A percentile compares a stretch with the other conserved stretches of the same genome.
These are phyloP conservation scores for Spodoptera exigua DNA, from an alignment of 2,888 invertebrate genomes.

Conservation along the genomic window DNA sequence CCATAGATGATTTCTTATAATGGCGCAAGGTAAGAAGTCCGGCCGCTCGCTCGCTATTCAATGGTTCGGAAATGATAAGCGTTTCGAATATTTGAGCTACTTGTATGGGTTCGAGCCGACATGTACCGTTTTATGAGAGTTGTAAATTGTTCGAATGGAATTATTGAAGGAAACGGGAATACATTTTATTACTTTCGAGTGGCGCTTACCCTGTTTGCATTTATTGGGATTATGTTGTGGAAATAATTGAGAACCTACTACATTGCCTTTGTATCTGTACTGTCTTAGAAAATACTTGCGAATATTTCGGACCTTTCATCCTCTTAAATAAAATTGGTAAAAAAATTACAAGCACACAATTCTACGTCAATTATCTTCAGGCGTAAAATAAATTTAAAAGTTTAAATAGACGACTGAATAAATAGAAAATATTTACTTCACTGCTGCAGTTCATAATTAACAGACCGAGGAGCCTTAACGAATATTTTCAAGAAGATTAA, in stretches of 20 bases:
- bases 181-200: slow-evolving; percentile 37
- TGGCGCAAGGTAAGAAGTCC: slow-evolving; percentile 67
- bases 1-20: slow-evolving; percentile 74
- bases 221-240: slow-evolving; percentile 12
- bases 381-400: slow-evolving; percentile 3
- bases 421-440: slow-evolving; percentile 26
- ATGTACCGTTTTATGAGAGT: slow-evolving; percentile 52
- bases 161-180: slow-evolving; percentile 33
- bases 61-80: slow-evolving; percentile 80
- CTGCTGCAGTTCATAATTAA: slow-evolving; percentile 37
- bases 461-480: slow-evolving; percentile 33
- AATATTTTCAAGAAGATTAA: slow-evolving; percentile 51
- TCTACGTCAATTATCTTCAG: slow-evolving; percentile 5
- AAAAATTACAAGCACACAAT: background rate
- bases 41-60: slow-evolving; percentile 63
- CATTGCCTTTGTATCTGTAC: background rate
- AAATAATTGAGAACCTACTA: slow-evolving; percentile 5
- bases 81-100: slow-evolving; percentile 70
- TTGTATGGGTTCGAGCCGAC: slow-evolving; percentile 55
- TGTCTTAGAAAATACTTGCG: background rate
- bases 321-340: too few relatives aligned
- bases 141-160: slow-evolving; percentile 51
- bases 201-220: slow-evolving; percentile 15
- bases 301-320: too few relatives aligned
- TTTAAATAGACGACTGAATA: slow-evolving; percentile 10